Evolutionary conservation across 2,797 vertebrate species (phyloP).

Genomic region (Smutsia gigantea): DNA sequence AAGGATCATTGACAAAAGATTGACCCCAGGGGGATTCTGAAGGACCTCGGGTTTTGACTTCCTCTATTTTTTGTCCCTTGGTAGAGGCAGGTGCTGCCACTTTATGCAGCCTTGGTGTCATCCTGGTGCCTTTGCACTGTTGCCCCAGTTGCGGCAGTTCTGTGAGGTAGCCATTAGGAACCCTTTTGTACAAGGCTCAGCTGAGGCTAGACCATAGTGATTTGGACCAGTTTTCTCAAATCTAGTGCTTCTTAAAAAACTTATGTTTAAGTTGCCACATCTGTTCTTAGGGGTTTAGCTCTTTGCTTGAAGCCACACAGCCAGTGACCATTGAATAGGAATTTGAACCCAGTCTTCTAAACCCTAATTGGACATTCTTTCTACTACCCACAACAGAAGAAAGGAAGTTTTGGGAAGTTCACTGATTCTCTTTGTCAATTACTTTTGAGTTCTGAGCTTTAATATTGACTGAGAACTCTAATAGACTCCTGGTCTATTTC

Average conservation of each 20-base stretch:
- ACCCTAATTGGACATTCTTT: not conserved
- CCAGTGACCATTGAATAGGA: not conserved
- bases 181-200: not conserved
- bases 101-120: not conserved
- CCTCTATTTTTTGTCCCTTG: not conserved
- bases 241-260: not conserved
- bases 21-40: not conserved
- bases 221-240: not conserved
- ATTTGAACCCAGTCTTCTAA: not conserved
- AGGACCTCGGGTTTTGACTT: not conserved
- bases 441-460: slow-evolving; percentile 22
- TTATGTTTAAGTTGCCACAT: not conserved
- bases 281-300: not conserved
- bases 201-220: not conserved
- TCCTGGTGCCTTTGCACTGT: not conserved
- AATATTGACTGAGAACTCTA: slow-evolving; percentile 20
- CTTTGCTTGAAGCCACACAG: not conserved
- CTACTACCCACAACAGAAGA: not conserved
- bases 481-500: not conserved
- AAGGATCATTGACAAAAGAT: not conserved
- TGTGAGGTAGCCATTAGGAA: accelerated
- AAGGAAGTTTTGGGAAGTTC: not conserved
- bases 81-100: not conserved
- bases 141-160: not conserved
- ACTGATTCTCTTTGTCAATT: not conserved